Evolutionary conservation across 2,888 invertebrate genomes (phyloP), one percentile per base, ranked within the genome.

Genomic region (Euphydryas editha): DNA sequence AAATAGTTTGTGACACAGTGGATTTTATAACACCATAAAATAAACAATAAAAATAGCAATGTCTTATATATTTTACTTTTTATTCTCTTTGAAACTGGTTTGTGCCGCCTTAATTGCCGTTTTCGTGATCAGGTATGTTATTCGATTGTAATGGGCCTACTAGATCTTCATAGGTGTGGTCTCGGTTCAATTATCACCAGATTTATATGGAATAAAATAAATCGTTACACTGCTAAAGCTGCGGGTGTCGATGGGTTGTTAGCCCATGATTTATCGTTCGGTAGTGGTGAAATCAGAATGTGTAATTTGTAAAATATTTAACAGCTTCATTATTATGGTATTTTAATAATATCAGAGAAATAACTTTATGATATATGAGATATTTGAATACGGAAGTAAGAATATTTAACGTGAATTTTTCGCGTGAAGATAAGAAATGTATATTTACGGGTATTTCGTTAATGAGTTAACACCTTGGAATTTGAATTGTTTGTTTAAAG

Each of bases 121-220:
- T 80, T 78, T 81, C 79, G 81, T 81, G 75, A 72, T 70, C 72
- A 75, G 76, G 79, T 81, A 76, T 70, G 76, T 74, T 55, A 67
- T 72, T 68, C 73, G 73, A 80, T 77, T 76, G 75, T 80, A 79
- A 79, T 56, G 67, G 47, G 54, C 39, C 59, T 78, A 78, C 74
- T 68, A 72, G 69, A 72, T 64, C 64, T 68, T 76, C 74, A 78
- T 78, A 80, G 83, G 83, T 83, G 84, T 83, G 84, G 81, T 82
- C 79, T 71, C 65, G 72, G 42, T 62, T 36, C 65, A 79, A 80
- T 81, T 77, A 82, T 76, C 65, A 65, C 60, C 61, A 77, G 76
- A 80, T 83, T 81, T 82, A 81, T 81, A 75, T 56, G 63, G 63
- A 72, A 73, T 66, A 71, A 74, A 72, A 75, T 74, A 74, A 72